Evolutionary conservation across 2,797 vertebrate genomes (phyloP).

Genomic region (Etheostoma perlongum): DNA sequence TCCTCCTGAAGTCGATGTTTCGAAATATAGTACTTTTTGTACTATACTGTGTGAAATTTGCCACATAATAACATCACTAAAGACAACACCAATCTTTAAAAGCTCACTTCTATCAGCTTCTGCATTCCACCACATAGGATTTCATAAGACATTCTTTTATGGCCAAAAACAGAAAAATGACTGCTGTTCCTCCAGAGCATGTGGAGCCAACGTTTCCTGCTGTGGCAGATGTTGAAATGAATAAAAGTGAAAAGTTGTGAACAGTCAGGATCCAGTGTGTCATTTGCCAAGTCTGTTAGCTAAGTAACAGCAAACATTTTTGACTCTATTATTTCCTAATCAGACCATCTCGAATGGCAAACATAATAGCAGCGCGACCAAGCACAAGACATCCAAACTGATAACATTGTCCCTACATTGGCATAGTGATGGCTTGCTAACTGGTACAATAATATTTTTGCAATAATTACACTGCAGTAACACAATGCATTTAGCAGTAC

Average conservation of each 20-base stretch:
- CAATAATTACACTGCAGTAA: background rate
- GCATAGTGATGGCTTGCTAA: background rate
- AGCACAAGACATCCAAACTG: background rate
- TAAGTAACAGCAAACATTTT: background rate
- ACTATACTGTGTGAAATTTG: conserved; percentile 1
- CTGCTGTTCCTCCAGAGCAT: background rate
- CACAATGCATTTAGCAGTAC: no score
- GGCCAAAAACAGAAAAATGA: background rate
- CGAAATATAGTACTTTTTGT: background rate
- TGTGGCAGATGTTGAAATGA: conserved; percentile 9
- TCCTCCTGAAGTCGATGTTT: background rate
- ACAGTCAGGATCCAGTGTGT: background rate
- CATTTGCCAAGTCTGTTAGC: background rate
- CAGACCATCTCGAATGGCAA: background rate
- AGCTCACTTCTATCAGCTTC: background rate
- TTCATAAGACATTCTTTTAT: background rate
- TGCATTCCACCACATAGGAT: background rate
- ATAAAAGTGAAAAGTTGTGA: conserved; percentile 4
- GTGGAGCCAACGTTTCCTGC: conserved; percentile 4
- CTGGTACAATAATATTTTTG: no score
- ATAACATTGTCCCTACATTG: background rate
- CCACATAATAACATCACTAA: background rate
- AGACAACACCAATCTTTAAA: background rate
- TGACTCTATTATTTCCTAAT: background rate
- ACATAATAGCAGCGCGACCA: background rate